Evolutionary conservation across 35 echinoderm and acorn worm genomes (phyloP).

Genomic region (Patiria miniata): DNA sequence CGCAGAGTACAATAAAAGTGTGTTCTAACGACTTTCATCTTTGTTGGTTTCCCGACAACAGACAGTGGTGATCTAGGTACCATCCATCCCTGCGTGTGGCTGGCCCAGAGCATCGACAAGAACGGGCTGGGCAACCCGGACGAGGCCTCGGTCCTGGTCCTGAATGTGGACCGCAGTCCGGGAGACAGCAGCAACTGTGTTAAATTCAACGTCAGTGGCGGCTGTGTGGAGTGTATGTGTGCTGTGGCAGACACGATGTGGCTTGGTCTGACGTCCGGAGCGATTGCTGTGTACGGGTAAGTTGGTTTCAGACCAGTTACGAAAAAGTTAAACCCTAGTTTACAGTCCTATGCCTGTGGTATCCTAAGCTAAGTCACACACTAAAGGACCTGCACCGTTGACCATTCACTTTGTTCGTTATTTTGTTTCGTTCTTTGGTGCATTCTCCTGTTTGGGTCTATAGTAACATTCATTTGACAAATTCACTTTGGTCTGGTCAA

Average conservation of each 20-base stretch:
- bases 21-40: too few species aligned
- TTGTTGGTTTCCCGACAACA: not conserved
- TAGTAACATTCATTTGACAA: too few species aligned
- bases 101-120: slow-evolving; percentile 53
- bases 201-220: slow-evolving; percentile 51
- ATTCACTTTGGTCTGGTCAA: too few species aligned
- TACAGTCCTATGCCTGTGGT: too few species aligned
- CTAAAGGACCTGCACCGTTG: too few species aligned
- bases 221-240: slow-evolving; percentile 73
- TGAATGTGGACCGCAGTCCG: slow-evolving; percentile 66
- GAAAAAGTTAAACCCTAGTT: too few species aligned
- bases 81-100: slow-evolving; percentile 53
- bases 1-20: too few species aligned
- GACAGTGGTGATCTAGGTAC: slow-evolving; percentile 33
- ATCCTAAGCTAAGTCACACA: too few species aligned
- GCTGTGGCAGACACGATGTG: slow-evolving; percentile 84
- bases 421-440: too few species aligned
- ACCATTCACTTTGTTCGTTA: not conserved
- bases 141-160: slow-evolving; percentile 56
- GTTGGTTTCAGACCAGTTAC: slow-evolving; percentile 9
- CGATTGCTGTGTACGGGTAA: slow-evolving; percentile 77
- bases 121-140: not conserved
- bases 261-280: slow-evolving; percentile 68
- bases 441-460: too few species aligned
- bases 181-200: slow-evolving; percentile 62